Percentiles rank a stretch among this genome's conserved stretches.
phyloP scores from a whole-genome alignment of 2,888 invertebrate species.

The Litoditis marina region DNA sequence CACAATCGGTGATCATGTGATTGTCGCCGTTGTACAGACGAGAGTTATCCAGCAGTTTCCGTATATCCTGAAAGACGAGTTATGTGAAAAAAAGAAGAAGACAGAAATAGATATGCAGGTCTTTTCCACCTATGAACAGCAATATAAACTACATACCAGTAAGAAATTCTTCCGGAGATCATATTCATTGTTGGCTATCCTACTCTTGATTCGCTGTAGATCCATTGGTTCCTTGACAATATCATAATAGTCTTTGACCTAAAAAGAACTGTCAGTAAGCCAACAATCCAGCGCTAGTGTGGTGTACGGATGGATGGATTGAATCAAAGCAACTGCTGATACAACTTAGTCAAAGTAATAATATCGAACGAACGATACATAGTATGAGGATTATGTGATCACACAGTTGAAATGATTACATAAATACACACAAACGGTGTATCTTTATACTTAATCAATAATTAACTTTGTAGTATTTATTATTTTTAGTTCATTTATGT shows the following conservation, averaged over 20 bases:
- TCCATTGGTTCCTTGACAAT: constrained; percentile 93
- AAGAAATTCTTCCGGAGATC: constrained; percentile 71
- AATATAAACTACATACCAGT: neutral
- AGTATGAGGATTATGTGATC: neutral
- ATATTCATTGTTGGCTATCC: constrained; percentile 70
- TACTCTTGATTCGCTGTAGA: constrained; percentile 88
- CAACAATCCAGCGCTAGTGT: too few relatives aligned
- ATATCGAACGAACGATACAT: too few relatives aligned
- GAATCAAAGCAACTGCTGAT: too few relatives aligned
- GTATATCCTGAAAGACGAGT: constrained; percentile 88
- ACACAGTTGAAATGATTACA: neutral
- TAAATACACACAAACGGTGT: neutral
- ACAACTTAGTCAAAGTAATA: too few relatives aligned
- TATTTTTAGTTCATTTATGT: too few relatives aligned
- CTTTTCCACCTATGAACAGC: too few relatives aligned
- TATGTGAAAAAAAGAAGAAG: too few relatives aligned
- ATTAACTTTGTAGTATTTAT: too few relatives aligned
- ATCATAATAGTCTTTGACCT: constrained; percentile 87
- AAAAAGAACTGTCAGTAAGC: neutral
- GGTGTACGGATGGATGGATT: too few relatives aligned
- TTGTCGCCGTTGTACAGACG: constrained; percentile 64
- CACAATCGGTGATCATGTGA: constrained; percentile 52
- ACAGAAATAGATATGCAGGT: too few relatives aligned
- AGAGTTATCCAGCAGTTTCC: constrained; percentile 93
- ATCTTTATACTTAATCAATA: neutral